Evolutionary conservation across 2,797 vertebrate genomes (phyloP).

Genomic region (Miichthys miiuy): DNA sequence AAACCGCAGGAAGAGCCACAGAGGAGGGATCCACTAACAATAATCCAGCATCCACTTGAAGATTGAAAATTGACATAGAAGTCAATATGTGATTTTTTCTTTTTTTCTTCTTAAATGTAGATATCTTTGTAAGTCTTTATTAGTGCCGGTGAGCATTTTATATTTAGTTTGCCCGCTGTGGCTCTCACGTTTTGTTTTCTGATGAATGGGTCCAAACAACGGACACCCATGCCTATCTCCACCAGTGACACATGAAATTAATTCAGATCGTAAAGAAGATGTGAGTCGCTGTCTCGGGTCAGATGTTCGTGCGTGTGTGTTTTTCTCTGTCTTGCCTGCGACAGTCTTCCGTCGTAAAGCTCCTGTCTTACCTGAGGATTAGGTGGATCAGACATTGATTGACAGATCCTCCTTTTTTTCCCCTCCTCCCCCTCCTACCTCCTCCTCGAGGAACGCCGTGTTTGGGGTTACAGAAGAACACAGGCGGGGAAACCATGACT

Average conservation of each 20-base stretch:
- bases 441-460: slow-evolving; percentile 45
- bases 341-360: slow-evolving; percentile 79
- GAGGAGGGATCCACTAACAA: background rate
- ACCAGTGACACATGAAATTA: slow-evolving; percentile 40
- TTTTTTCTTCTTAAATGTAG: background rate
- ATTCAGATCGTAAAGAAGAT: slow-evolving; percentile 51
- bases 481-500: slow-evolving; percentile 67
- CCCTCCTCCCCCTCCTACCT: slow-evolving; percentile 38
- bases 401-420: slow-evolving; percentile 65
- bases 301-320: slow-evolving; percentile 52
- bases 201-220: slow-evolving; percentile 8
- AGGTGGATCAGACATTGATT: slow-evolving; percentile 83
- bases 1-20: too few relatives aligned
- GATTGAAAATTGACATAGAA: slow-evolving; percentile 7
- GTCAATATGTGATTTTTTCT: background rate
- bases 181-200: slow-evolving; percentile 8
- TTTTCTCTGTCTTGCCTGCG: slow-evolving; percentile 58
- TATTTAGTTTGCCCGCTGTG: background rate
- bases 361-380: slow-evolving; percentile 84
- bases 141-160: background rate
- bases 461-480: slow-evolving; percentile 75
- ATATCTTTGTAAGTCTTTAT: background rate
- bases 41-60: background rate
- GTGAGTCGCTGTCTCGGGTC: slow-evolving; percentile 51
- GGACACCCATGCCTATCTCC: slow-evolving; percentile 11